Conservation (phyloP, 2,797 vertebrate genomes). For the Chromis chromis region DNA sequence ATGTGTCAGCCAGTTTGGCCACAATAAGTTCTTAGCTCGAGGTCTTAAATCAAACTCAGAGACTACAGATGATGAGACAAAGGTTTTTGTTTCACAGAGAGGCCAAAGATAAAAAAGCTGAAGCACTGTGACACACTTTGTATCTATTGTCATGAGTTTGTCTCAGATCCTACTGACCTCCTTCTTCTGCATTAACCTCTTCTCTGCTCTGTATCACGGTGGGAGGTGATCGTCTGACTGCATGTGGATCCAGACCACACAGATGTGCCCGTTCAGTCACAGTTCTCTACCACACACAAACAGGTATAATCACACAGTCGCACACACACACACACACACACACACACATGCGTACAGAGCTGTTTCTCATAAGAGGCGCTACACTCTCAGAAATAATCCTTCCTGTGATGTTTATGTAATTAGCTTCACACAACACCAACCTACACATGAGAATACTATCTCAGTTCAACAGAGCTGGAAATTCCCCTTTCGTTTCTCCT, state of each 20-base stretch:
- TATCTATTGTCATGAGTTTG: slow-evolving; percentile 35
- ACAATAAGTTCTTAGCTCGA: slow-evolving; percentile 15
- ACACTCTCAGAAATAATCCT: slow-evolving; percentile 25
- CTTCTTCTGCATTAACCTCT: slow-evolving; percentile 43
- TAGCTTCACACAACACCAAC: slow-evolving; percentile 19
- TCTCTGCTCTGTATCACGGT: slow-evolving; percentile 32
- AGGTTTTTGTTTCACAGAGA: slow-evolving; percentile 19
- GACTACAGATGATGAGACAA: slow-evolving; percentile 7
- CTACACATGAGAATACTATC: slow-evolving; percentile 24
- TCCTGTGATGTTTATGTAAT: slow-evolving; percentile 32
- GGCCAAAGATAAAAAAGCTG: slow-evolving; percentile 6
- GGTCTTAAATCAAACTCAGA: slow-evolving; percentile 14
- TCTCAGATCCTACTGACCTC: slow-evolving; percentile 40
- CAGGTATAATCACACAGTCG: neutral
- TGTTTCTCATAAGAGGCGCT: slow-evolving; percentile 25
- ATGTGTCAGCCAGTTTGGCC: slow-evolving; percentile 4
- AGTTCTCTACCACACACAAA: slow-evolving; percentile 7
- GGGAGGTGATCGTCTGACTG: slow-evolving; percentile 41
- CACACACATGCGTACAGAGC: slow-evolving; percentile 12
- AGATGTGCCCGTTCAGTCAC: slow-evolving; percentile 26
- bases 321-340: slow-evolving; percentile 15
- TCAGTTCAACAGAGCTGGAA: slow-evolving; percentile 25
- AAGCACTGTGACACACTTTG: slow-evolving; percentile 9
- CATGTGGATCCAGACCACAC: slow-evolving; percentile 54
- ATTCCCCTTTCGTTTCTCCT: neutral